Evolutionary conservation across 1,140 invertebrate genomes (phyloP).

Genomic region (Pectinophora gossypiella): DNA sequence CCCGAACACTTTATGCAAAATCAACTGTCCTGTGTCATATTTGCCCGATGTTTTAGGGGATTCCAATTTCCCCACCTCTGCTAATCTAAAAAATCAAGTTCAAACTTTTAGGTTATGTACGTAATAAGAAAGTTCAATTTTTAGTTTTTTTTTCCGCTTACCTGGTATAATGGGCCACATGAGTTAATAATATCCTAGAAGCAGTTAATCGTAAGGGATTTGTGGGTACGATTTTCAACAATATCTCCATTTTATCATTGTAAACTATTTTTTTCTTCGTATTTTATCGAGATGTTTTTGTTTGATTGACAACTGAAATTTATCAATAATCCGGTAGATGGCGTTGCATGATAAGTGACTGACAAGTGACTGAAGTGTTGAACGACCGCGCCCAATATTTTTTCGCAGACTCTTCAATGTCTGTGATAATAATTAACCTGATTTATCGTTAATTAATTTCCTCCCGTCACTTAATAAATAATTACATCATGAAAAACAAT

Average conservation of each 20-base stretch:
- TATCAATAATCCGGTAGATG: background rate
- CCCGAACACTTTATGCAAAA: slow-evolving; percentile 96
- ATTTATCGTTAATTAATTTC: too few relatives aligned
- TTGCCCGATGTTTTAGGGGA: slow-evolving; percentile 90
- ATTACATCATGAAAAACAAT: too few relatives aligned
- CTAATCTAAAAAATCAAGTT: slow-evolving; percentile 64
- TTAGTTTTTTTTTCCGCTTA: slow-evolving; percentile 18
- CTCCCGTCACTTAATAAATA: too few relatives aligned
- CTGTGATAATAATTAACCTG: too few relatives aligned
- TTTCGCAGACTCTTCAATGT: too few relatives aligned
- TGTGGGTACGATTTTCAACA: slow-evolving; percentile 58
- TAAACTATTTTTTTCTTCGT: slow-evolving; percentile 51
- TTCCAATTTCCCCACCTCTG: slow-evolving; percentile 80
- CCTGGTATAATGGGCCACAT: slow-evolving; percentile 65
- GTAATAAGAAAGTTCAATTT: slow-evolving; percentile 26
- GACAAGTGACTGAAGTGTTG: background rate
- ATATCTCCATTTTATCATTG: slow-evolving; percentile 72
- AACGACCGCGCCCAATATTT: background rate
- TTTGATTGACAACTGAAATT: slow-evolving; percentile 35
- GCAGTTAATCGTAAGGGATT: slow-evolving; percentile 53
- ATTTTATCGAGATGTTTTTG: slow-evolving; percentile 36
- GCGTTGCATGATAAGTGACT: background rate
- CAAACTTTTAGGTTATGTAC: slow-evolving; percentile 46
- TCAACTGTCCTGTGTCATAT: slow-evolving; percentile 96
- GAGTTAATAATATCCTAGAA: slow-evolving; percentile 55